Conservation (phyloP, 2,797 vertebrate genomes). For the Hypotaenidia philippensis region DNA sequence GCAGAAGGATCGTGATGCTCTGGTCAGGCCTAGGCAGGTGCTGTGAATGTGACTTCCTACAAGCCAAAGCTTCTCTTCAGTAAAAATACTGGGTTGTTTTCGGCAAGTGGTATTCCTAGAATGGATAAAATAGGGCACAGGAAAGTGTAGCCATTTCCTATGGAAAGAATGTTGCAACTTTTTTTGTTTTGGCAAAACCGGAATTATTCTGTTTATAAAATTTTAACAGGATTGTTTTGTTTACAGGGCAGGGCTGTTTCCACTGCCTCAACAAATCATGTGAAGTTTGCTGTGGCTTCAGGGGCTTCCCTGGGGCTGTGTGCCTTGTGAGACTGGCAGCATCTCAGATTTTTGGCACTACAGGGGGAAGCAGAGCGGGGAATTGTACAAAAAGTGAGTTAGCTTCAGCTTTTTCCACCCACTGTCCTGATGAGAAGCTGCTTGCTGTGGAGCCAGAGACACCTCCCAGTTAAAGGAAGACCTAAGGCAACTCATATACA, state of each 20-base stretch:
- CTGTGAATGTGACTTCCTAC: background rate
- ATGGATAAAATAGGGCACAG: background rate
- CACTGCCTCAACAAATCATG: background rate
- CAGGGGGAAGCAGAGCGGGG: background rate
- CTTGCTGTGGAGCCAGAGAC: background rate
- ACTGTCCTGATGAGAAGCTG: background rate
- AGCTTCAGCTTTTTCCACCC: background rate
- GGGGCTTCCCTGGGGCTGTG: background rate
- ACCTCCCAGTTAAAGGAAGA: background rate
- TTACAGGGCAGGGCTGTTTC: background rate
- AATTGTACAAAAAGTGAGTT: background rate
- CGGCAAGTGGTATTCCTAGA: background rate
- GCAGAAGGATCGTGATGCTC: rapidly evolving
- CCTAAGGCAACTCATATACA: background rate
- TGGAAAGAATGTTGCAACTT: background rate
- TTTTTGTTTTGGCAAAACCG: background rate
- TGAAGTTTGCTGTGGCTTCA: background rate
- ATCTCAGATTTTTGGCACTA: background rate
- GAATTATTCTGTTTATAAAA: background rate
- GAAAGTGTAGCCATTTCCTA: background rate
- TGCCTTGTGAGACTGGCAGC: background rate
- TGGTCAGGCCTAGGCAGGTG: background rate
- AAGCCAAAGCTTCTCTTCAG: background rate
- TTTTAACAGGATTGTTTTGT: background rate
- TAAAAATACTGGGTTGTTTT: rapidly evolving